These are phyloP conservation scores for Atrichornis clamosus DNA, from an alignment of 2,113 vertebrate species.

Conservation along the genomic window DNA sequence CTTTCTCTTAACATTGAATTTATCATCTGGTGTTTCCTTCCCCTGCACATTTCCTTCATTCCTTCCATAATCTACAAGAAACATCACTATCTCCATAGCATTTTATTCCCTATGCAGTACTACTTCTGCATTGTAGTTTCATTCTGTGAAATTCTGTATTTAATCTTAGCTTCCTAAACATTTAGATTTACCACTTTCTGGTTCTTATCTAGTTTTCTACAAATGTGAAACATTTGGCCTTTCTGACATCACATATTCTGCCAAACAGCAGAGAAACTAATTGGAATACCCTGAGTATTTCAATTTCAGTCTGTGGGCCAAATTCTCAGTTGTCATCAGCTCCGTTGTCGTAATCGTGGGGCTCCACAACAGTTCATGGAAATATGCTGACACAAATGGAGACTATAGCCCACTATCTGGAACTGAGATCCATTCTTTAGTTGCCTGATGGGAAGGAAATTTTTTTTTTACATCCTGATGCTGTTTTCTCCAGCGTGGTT, in stretches of 20 bases:
- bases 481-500: background rate
- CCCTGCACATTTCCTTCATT: background rate
- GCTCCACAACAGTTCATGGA: background rate
- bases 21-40: background rate
- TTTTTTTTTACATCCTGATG: conserved; percentile 22
- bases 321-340: background rate
- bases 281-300: background rate
- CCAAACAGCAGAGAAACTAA: background rate
- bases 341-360: background rate
- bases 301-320: background rate
- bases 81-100: background rate
- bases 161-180: background rate
- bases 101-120: background rate
- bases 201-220: background rate
- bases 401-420: background rate
- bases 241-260: background rate
- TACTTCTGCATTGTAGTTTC: background rate
- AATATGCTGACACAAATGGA: background rate
- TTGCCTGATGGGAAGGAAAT: conserved; percentile 28
- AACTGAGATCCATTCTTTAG: background rate
- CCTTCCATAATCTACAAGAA: background rate
- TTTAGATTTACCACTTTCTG: background rate
- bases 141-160: background rate
- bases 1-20: background rate
- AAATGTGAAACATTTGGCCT: background rate